Evolutionary conservation across 2,888 invertebrate species (phyloP).

Genomic region (Craniophora ligustri): DNA sequence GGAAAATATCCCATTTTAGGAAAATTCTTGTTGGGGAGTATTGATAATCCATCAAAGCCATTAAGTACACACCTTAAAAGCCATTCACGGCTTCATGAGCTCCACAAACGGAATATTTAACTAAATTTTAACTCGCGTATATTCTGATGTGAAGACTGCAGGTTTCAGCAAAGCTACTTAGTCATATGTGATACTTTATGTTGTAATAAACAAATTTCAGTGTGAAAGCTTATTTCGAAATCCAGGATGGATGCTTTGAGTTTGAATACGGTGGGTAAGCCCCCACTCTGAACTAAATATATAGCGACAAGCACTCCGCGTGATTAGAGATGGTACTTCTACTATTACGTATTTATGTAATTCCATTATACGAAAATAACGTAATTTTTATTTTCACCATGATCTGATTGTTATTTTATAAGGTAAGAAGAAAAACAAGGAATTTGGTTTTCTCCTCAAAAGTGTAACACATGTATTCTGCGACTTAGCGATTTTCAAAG

Average conservation of each 20-base stretch:
- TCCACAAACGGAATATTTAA: slow-evolving; percentile 25
- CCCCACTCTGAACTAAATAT: slow-evolving; percentile 78
- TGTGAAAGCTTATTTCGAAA: slow-evolving; percentile 59
- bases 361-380: slow-evolving; percentile 42
- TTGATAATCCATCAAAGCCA: slow-evolving; percentile 23
- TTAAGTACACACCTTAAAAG: slow-evolving; percentile 22
- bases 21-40: slow-evolving; percentile 6
- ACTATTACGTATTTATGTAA: slow-evolving; percentile 47
- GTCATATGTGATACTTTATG: slow-evolving; percentile 10
- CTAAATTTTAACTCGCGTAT: slow-evolving; percentile 9
- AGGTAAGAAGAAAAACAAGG: slow-evolving; percentile 12
- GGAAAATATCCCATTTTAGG: neutral
- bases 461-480: too few relatives aligned
- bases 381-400: slow-evolving; percentile 20
- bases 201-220: slow-evolving; percentile 54
- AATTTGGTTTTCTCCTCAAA: neutral
- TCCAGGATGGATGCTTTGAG: slow-evolving; percentile 64
- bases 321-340: slow-evolving; percentile 71
- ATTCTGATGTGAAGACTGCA: slow-evolving; percentile 9
- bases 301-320: slow-evolving; percentile 83
- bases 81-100: slow-evolving; percentile 8
- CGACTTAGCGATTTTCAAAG: too few relatives aligned
- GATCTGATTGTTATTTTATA: slow-evolving; percentile 20
- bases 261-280: slow-evolving; percentile 69
- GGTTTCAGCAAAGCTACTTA: slow-evolving; percentile 5